Conservation (phyloP, 2,113 vertebrate genomes). For the Sprattus sprattus region DNA sequence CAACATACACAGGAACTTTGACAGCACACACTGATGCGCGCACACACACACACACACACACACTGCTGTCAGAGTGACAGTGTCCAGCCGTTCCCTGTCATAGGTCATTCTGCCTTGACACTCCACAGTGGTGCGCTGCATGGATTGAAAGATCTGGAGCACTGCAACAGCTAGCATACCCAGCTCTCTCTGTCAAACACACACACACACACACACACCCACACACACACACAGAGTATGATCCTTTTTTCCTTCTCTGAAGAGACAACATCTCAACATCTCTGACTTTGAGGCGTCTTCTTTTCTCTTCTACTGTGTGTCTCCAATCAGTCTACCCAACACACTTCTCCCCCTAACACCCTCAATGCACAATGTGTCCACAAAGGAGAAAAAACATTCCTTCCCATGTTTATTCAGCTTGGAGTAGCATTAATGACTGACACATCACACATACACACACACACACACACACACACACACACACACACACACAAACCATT, state of each 20-base stretch:
- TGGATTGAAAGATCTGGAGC: not conserved
- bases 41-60: slow-evolving; percentile 49
- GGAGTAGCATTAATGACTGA: not conserved
- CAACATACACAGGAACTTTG: slow-evolving; percentile 49
- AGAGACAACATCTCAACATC: not conserved
- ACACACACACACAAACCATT: not conserved
- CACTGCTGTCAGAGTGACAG: slow-evolving; percentile 67
- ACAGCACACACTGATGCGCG: slow-evolving; percentile 48
- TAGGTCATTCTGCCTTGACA: slow-evolving; percentile 41
- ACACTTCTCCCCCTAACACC: not conserved
- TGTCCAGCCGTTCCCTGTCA: slow-evolving; percentile 64
- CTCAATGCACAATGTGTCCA: not conserved
- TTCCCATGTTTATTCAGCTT: not conserved
- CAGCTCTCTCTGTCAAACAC: slow-evolving; percentile 37
- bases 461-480: slow-evolving; percentile 23
- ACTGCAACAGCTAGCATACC: not conserved
- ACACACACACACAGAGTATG: not conserved
- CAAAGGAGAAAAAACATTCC: not conserved
- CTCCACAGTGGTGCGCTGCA: slow-evolving; percentile 29
- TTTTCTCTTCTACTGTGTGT: not conserved
- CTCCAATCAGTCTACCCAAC: too few relatives aligned
- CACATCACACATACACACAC: too few relatives aligned
- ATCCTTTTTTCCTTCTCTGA: not conserved
- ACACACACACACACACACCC: not conserved
- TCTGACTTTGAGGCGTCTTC: not conserved